Evolutionary conservation across 2,888 invertebrate species (phyloP), one percentile per base, ranked within the genome.

Genomic region (Pristionchus exspectatus): DNA sequence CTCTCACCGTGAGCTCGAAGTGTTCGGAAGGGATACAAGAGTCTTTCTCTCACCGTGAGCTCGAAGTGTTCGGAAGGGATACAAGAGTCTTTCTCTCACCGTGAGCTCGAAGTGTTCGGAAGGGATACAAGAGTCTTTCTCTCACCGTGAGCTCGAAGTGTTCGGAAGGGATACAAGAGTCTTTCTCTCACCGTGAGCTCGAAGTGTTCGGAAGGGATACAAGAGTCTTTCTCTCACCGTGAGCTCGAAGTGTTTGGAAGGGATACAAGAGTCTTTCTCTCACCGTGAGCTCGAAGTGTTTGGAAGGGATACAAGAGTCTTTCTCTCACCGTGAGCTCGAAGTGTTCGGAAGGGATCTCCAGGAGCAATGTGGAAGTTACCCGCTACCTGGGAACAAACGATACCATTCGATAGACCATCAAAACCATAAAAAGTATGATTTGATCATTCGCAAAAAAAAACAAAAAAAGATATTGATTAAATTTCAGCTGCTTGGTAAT

Each of bases 341-440:
- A 98, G 97, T 83, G 98, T 97, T 89, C 97, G 97, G 95, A 98
- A 98, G 95, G 98, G 98, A 95, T 97, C 97, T 50, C 99, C 99
- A 74, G 99, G 99, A 69, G 98, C 98, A 95, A 98, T 97, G 95
- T 99, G 99, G 95, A 99, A 98, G 96, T 98, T 98, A 77, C 99
- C 99, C 91, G 97, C 97, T 91, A 97, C 97, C 96, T 96, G 87
- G 27, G 91, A 87, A 21, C n/a, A 33, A 12, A 24, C 63, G 63
- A 63, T 63, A n/a, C 3, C 21, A 14, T n/a, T 59, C 7, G n/a
- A n/a, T n/a, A n/a, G n/a, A n/a, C n/a, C n/a, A n/a, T n/a, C n/a
- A n/a, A n/a, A n/a, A n/a, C n/a, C n/a, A n/a, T n/a, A n/a, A n/a
- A n/a, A 56, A 56, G 12, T 56, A 12, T 56, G 18, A 2, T 50